phyloP scores from a whole-genome alignment of 2,888 invertebrate species.

The Homarus gammarus region DNA sequence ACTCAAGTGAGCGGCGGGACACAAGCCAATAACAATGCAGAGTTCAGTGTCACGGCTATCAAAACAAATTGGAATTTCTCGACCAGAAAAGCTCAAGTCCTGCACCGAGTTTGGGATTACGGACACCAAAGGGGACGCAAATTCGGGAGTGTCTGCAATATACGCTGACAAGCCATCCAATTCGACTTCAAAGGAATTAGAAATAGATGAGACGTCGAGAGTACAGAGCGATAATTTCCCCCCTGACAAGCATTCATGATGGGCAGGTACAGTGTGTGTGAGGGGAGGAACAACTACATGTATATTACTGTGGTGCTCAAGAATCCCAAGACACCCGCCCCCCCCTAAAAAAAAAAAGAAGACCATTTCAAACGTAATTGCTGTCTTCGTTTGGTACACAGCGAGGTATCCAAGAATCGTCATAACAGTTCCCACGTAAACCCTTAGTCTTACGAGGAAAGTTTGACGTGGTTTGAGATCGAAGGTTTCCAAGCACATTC shows the following conservation, averaged over 20 bases:
- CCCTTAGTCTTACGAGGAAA: not conserved
- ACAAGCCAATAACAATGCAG: not conserved
- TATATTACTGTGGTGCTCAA: too few species aligned
- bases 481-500: not conserved
- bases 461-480: not conserved
- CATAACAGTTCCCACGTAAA: not conserved
- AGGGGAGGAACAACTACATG: too few species aligned
- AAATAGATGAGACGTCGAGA: not conserved
- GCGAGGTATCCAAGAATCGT: not conserved
- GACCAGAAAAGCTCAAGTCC: constrained; percentile 15
- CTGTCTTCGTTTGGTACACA: not conserved
- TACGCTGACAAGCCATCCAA: not conserved
- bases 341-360: too few species aligned
- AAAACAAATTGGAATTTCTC: constrained; percentile 20
- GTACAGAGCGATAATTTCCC: not conserved
- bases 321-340: too few species aligned
- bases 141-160: constrained; percentile 15
- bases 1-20: not conserved
- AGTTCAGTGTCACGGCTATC: constrained; percentile 5
- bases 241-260: not conserved
- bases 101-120: constrained; percentile 1
- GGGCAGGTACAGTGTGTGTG: not conserved
- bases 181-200: not conserved
- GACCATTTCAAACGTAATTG: too few species aligned
- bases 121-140: constrained; percentile 1